Conservation (phyloP, 2,888 invertebrate genomes). For the Enoplolaimus lenunculus region DNA sequence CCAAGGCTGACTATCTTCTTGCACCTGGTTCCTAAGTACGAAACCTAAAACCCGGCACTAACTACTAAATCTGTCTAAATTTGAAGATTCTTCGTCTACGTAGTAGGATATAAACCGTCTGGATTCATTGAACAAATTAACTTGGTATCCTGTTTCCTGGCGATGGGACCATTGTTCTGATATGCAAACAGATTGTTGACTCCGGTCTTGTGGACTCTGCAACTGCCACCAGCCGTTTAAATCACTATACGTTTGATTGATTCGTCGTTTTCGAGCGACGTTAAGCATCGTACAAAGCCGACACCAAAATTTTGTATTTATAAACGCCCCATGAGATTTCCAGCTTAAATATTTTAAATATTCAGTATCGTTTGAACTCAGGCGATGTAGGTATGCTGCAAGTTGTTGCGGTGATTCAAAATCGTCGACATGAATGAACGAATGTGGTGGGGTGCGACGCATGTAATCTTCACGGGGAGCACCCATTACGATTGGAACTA, state of each 20-base stretch:
- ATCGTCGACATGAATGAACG: constrained; percentile 89
- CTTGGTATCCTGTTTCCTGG: no score
- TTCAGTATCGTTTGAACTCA: constrained; percentile 71
- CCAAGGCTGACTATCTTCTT: no score
- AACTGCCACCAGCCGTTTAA: background rate
- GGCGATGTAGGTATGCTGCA: constrained; percentile 65
- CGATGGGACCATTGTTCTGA: no score
- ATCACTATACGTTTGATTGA: background rate
- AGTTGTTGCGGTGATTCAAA: constrained; percentile 65
- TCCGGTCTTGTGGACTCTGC: no score
- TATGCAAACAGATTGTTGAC: no score
- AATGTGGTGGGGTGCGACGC: constrained; percentile 69
- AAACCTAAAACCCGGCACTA: no score
- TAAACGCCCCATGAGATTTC: constrained; percentile 85
- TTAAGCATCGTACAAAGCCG: constrained; percentile 66
- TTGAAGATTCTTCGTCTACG: no score
- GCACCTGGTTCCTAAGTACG: no score
- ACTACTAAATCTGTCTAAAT: no score
- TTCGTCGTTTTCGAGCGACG: constrained; percentile 36
- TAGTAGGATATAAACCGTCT: no score
- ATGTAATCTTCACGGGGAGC: constrained; percentile 80
- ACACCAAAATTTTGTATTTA: constrained; percentile 88
- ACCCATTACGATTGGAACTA: constrained; percentile 40
- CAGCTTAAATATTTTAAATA: constrained; percentile 88
- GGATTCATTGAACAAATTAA: no score